phyloP scores from a whole-genome alignment of 2,888 invertebrate genomes.

The Lochmaea capreae region DNA sequence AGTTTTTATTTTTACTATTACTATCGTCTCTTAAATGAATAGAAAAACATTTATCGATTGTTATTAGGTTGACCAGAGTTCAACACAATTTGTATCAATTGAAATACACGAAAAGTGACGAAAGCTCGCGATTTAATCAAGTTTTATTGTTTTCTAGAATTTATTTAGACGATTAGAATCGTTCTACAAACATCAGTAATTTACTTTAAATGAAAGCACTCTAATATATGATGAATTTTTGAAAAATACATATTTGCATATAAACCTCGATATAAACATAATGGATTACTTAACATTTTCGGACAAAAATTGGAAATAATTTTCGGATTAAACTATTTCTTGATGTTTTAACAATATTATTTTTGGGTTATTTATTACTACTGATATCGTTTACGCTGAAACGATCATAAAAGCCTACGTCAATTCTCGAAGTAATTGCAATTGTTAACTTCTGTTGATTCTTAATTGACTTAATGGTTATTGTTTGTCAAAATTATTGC shows the following conservation, averaged over 20 bases:
- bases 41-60: background rate
- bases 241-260: no score
- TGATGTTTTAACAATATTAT: no score
- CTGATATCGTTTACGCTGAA: background rate
- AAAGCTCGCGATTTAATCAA: background rate
- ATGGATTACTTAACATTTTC: no score
- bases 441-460: background rate
- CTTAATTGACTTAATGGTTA: background rate
- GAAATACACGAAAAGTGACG: slow-evolving; percentile 9
- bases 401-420: background rate
- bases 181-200: no score
- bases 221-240: no score
- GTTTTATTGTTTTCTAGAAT: background rate
- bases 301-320: no score
- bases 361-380: no score
- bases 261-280: no score
- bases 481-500: background rate
- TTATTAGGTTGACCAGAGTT: slow-evolving; percentile 9
- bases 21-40: background rate
- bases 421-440: background rate
- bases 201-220: no score
- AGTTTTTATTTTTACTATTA: no score
- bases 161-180: background rate
- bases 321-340: no score
- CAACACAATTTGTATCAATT: slow-evolving; percentile 16